These are phyloP conservation scores for Amphimallon solstitiale DNA, from an alignment of 2,888 invertebrate genomes.

Conservation along the genomic window DNA sequence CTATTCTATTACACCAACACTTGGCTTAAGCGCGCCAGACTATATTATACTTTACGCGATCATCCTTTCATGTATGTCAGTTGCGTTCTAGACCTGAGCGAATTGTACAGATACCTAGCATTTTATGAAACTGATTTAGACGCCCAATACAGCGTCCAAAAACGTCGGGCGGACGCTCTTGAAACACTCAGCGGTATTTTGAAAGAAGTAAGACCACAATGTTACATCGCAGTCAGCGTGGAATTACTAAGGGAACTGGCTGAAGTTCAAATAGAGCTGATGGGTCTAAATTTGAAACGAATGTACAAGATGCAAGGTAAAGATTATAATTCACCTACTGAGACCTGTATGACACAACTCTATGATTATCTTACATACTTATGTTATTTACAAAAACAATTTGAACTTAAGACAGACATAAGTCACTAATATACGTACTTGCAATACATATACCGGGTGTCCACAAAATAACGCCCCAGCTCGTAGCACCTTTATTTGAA, in stretches of 20 bases:
- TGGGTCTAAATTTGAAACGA: conserved; percentile 71
- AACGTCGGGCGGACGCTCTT: conserved; percentile 68
- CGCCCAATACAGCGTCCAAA: conserved; percentile 68
- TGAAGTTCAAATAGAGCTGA: conserved; percentile 71
- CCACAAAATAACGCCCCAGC: no score
- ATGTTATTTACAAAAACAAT: no score
- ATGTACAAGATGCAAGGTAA: conserved; percentile 58
- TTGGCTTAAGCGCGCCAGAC: conserved; percentile 70
- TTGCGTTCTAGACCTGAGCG: conserved; percentile 70
- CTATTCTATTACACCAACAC: conserved; percentile 69
- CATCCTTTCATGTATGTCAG: conserved; percentile 70
- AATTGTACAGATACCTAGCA: conserved; percentile 73
- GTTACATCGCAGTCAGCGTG: conserved; percentile 64
- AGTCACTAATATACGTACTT: no score
- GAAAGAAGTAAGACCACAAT: conserved; percentile 67
- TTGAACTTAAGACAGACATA: no score
- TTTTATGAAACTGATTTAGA: conserved; percentile 79
- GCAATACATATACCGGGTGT: no score
- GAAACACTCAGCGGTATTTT: conserved; percentile 69
- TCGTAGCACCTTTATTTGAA: no score
- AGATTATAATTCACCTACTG: not conserved
- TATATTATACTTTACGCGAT: conserved; percentile 69
- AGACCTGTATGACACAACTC: no score
- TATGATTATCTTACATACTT: no score
- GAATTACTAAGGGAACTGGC: conserved; percentile 67